Evolutionary conservation across 1,140 invertebrate genomes (phyloP), one percentile per base, ranked within the genome.

Genomic region (Pseudomyrmex flavicornis): DNA sequence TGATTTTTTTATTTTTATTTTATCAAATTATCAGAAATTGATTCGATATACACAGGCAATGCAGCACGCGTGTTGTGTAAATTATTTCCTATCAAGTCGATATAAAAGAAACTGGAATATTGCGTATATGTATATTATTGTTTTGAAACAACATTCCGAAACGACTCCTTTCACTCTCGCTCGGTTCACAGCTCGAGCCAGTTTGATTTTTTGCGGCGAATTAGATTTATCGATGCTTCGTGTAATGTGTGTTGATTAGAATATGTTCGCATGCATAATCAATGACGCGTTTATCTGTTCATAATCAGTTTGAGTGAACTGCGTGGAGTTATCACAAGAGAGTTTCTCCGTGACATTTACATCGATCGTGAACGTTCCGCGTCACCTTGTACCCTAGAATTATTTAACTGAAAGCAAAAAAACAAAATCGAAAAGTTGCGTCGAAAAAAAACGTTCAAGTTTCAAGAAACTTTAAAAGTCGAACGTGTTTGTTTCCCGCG

Each of bases 201-300:
- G 63, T 69, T 35, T 48, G 62, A 46, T 50, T 79, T 79, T 79
- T 69, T 70, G 1, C 17, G 13, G 12, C 46, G 3, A 8, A 66
- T 77, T 46, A 59, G 15, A 79, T 59, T 79, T 59, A 79, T 70
- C 10, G 75, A 79, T 77, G 75, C 46, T 54, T 10, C 17, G 17
- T 59, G 9, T 35, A 56, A 70, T 70, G n/a, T 35, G 48, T 58
- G 15, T 4, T 44, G 12, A 79, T 79, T 17, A 70, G 20, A 79
- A 59, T 48, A 59, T 66, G 13, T 26, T 35, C 22, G 73, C 46
- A 44, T 65, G 22, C 58, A 69, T 59, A 59, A 79, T 79, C 44
- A 48, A 58, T 50, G 15, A 26, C 17, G 13, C 10, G 59, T 59
- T 48, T 48, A 48, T 35, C 35, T 20, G 2, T 70, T 50, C 15